A percentile compares a stretch with the other conserved stretches of the same genome.
Evolutionary conservation across 2,113 vertebrate species (phyloP).

Genomic region (Balaenoptera acutorostrata): DNA sequence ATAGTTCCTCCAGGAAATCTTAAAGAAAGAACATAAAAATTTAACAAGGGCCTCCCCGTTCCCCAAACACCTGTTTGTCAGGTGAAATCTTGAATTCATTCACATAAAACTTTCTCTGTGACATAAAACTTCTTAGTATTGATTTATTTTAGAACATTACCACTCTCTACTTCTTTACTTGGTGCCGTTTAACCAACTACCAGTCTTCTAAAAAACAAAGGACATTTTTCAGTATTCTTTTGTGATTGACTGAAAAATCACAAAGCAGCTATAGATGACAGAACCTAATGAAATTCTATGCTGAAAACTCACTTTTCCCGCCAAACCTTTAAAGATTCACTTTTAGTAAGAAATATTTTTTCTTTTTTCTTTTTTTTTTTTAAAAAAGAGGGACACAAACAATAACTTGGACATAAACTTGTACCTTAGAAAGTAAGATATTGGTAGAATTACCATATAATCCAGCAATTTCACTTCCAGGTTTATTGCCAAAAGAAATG

Average conservation of each 20-base stretch:
- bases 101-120: neutral
- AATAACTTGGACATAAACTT: neutral
- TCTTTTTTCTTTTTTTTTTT: neutral
- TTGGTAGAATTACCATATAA: neutral
- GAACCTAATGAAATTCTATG: neutral
- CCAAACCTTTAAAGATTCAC: neutral
- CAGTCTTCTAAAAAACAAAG: neutral
- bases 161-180: neutral
- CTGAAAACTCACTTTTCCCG: neutral
- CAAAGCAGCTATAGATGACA: neutral
- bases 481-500: neutral
- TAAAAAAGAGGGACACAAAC: neutral
- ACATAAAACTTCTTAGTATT: neutral
- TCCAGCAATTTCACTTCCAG: neutral
- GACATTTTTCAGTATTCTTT: constrained; percentile 18
- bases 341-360: neutral
- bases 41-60: neutral
- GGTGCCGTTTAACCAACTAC: neutral
- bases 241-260: neutral
- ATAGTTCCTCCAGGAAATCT: neutral
- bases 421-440: neutral
- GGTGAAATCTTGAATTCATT: neutral
- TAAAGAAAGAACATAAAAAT: constrained; percentile 25
- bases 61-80: neutral
- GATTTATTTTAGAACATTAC: neutral